Base-by-base conservation (phyloP, 2,888 invertebrate genomes). In the Hypsopygia costalis region DNA sequence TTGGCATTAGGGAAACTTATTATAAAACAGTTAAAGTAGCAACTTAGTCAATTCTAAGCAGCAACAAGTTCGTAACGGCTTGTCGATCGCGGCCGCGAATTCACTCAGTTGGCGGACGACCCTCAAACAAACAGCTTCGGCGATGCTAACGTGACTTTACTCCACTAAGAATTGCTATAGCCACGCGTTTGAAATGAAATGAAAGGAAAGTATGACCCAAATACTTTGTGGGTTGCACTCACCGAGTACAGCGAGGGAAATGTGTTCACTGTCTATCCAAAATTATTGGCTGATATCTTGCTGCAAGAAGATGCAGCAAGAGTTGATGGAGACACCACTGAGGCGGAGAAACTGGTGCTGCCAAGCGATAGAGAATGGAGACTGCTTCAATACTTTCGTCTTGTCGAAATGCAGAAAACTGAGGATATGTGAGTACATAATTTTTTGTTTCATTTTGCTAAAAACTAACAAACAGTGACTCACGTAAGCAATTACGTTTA, bases 361-460 rank as follows among this genome's bases (percentile, higher is more conserved):
- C 94, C 94, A 6, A 94, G 94, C 58, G 93, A 94, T 58, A 91
- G 89, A 51, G 91, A 91, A 25, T 94, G 93, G 91, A 82, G 93
- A 43, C 87, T 92, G 29, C 91, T 91, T 50, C 92, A 93, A 63
- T 94, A 94, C 64, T 93, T 92, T 64, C 82, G 87, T 44, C 79
- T 94, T 47, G 92, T 94, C 9, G 91, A 91, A 32, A 80, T 91
- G 65, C 94, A 94, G 68, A 90, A 93, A 58, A 71, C 78, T 48
- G 74, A 75, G 52, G 62, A 78, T 52, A 62, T 56, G 74, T 59
- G 51, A 60, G 61, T 62, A 50, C 16, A n/a, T n/a, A n/a, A n/a
- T n/a, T n/a, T n/a, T n/a, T n/a, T n/a, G n/a, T n/a, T n/a, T n/a
- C n/a, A n/a, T n/a, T n/a, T n/a, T n/a, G n/a, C n/a, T n/a, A n/a